Evolutionary conservation across 2,797 vertebrate species (phyloP).

Genomic region (Neopelma chrysocephalum): DNA sequence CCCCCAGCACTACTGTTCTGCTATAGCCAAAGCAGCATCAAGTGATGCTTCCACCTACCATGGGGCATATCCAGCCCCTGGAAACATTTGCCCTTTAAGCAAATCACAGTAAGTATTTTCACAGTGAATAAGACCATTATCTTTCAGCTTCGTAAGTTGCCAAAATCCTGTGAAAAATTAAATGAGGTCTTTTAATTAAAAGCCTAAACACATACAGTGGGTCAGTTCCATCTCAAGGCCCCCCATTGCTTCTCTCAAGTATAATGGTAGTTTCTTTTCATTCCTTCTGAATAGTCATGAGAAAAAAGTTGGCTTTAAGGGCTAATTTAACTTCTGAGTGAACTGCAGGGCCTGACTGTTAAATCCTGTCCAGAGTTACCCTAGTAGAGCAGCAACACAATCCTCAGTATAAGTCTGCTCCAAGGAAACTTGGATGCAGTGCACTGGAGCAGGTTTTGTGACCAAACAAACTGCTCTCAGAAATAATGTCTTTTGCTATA

Average conservation of each 20-base stretch:
- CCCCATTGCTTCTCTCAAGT: not conserved
- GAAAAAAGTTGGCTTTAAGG: not conserved
- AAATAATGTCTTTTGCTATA: not conserved
- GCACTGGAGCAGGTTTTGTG: not conserved
- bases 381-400: not conserved
- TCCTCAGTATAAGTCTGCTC: not conserved
- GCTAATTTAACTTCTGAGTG: not conserved
- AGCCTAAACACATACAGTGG: not conserved
- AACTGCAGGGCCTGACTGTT: not conserved
- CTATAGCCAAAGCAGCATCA: not conserved
- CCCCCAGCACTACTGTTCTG: not conserved
- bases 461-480: not conserved
- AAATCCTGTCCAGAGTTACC: not conserved
- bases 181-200: not conserved
- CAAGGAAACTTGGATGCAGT: not conserved
- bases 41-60: not conserved
- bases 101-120: not conserved
- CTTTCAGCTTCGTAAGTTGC: not conserved
- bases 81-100: not conserved
- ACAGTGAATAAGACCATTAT: not conserved
- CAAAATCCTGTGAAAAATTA: not conserved
- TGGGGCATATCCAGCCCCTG: not conserved
- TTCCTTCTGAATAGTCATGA: not conserved
- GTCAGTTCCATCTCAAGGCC: not conserved
- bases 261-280: not conserved